Evolutionary conservation across 2,113 vertebrate genomes (phyloP), one percentile per base, ranked within the genome.

Genomic region (Notechis scutatus): DNA sequence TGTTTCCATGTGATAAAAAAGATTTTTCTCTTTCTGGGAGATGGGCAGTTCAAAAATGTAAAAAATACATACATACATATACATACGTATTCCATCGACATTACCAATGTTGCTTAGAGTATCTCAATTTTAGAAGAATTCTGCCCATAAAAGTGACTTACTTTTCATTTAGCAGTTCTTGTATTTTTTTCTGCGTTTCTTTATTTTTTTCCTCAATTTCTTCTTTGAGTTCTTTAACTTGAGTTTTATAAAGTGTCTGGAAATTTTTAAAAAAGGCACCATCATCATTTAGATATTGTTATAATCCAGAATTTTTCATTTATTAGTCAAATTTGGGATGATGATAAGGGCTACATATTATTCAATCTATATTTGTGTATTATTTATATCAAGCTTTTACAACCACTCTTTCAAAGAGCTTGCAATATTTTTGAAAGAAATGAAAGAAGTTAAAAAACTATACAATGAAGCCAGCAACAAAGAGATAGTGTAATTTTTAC

Each of bases 191-290:
- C 91, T 99, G 98, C 15, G 97, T 94, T 61, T 99, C 99, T 97
- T 99, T 98, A 96, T 98, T 99, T 97, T 96, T 99, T 94, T 99
- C 99, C 94, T 99, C 99, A 81, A 99, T 98, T 97, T 99, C 99
- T 97, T 99, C 99, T 96, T 99, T 99, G 95, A 99, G 98, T 96
- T 99, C 99, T 95, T 99, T 99, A 95, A 99, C 99, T 97, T 99
- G 99, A 98, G 99, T 99, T 98, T 99, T 99, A 97, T 99, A 99
- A 97, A 99, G 98, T 90, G 99, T 99, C 99, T 99, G 96, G 56
- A 97, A 97, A 95, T 97, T 12, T 96, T 26, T 1, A 96, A 92
- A 45, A 94, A 15, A 91, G 34, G 94, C 23, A 94, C 24, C 52
- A 4, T 88, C 23, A 94, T 47, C 47, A 57, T 88, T 85, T 85